Evolutionary conservation across 2,113 vertebrate species (phyloP).

Genomic region (Menidia beryllina): DNA sequence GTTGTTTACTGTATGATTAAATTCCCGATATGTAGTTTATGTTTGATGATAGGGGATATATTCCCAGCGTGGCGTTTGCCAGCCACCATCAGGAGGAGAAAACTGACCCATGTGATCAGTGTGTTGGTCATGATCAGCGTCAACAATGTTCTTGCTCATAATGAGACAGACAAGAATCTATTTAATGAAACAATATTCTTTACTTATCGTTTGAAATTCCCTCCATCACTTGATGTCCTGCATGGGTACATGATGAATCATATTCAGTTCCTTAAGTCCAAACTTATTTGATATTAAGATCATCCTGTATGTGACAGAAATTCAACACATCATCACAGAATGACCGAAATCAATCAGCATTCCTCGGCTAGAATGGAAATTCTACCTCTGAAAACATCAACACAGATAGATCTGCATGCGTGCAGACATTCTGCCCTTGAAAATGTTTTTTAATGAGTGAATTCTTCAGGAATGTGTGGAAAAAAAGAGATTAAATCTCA

Average conservation of each 20-base stretch:
- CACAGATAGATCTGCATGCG: background rate
- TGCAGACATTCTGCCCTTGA: background rate
- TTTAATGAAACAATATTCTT: too few species aligned
- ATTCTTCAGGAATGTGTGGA: background rate
- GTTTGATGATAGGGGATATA: too few species aligned
- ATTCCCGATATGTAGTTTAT: too few species aligned
- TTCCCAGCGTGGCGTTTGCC: too few species aligned
- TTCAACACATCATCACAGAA: background rate
- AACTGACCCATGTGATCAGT: too few species aligned
- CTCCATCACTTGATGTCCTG: too few species aligned
- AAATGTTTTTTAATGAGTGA: background rate
- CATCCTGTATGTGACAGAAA: background rate
- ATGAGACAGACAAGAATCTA: background rate
- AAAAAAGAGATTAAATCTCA: background rate
- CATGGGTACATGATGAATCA: too few species aligned
- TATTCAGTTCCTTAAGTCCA: background rate
- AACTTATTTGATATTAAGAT: background rate
- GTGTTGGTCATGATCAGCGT: background rate
- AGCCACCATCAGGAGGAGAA: too few species aligned
- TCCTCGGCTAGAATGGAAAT: background rate
- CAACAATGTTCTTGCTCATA: background rate
- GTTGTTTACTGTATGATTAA: too few species aligned
- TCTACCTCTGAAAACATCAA: fast-evolving
- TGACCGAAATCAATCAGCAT: background rate
- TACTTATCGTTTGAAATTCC: too few species aligned